phyloP scores from a whole-genome alignment of 2,797 vertebrate genomes.

The Tokudaia tokunoshimensis region DNA sequence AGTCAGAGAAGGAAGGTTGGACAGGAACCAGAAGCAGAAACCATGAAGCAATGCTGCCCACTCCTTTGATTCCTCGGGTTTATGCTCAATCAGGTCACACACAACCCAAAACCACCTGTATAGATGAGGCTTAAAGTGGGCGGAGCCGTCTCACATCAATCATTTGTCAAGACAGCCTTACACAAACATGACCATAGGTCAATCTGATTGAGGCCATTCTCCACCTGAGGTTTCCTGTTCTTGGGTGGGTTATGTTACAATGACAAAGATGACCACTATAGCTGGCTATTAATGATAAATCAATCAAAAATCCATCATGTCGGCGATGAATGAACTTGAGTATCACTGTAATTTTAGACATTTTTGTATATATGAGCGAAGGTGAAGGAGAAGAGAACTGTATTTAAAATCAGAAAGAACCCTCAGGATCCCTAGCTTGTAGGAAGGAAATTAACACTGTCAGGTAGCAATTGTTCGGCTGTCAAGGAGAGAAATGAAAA shows the following conservation, averaged over 20 bases:
- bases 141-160: not conserved
- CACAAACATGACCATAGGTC: not conserved
- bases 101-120: not conserved
- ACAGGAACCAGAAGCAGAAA: not conserved
- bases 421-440: not conserved
- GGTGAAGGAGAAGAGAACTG: not conserved
- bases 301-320: not conserved
- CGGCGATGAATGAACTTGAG: not conserved
- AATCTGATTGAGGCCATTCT: not conserved
- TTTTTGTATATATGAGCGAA: not conserved
- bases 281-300: not conserved
- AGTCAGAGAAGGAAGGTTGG: not conserved
- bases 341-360: not conserved
- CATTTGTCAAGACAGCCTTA: not conserved
- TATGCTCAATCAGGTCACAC: not conserved
- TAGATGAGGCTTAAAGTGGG: too few relatives aligned
- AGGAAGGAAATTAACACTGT: not conserved
- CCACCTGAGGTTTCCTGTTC: not conserved
- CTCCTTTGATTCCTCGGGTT: not conserved
- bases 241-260: not conserved
- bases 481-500: not conserved
- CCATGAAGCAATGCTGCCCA: not conserved
- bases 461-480: not conserved
- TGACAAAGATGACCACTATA: not conserved
- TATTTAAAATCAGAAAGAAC: slow-evolving; percentile 7